Base-by-base conservation (phyloP, 35 echinoderm and acorn worm genomes). In the Acanthaster planci region DNA sequence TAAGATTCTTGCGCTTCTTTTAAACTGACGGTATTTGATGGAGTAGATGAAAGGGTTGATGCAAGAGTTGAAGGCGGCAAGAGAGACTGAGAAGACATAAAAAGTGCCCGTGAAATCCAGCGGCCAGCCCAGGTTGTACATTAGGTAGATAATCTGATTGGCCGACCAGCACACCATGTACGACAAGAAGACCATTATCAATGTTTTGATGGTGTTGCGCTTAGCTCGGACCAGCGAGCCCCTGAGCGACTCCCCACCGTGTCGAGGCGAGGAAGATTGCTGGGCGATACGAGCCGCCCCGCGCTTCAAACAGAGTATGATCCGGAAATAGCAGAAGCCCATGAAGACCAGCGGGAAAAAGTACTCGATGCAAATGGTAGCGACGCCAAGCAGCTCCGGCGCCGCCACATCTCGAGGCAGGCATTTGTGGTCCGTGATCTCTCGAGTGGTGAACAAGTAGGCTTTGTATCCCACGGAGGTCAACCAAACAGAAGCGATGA, bases 11-110 rank as follows among this genome's bases (percentile, higher is more conserved):
- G 42, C 42, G 42, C 42, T 47, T 12, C 12, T 47, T 12, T 47
- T 47, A 36, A 94, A 94, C 22, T 76, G 67, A 7, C 84, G 84
- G 47, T 94, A 82, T 30, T 94, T 90, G 19, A 94, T 83, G 9
- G 92, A 51, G 39, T 94, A 94, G 47, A 94, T 94, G 29, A 94
- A 60, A 32, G 92, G 92, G 82, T 94, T 90, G 51, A 90, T 53
- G 81, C 92, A 94, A 80, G 76, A 90, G 51, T 90, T 90, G 21
- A 23, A 86, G 37, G 76, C 58, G 26, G 88, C 92, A 39, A 94
- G 18, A 21, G 81, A 77, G 2, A 94, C 84, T 0, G 92, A 81
- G 14, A 87, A 37, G 26, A 78, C 44, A 16, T 90, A 86, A 38
- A 87, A 86, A 16, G 8, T 37, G 3, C 72, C 40, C 2, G 59